Percentiles rank a stretch among this genome's conserved stretches.
phyloP scores from a whole-genome alignment of 2,797 vertebrate genomes.

The Kryptolebias ocellatus region DNA sequence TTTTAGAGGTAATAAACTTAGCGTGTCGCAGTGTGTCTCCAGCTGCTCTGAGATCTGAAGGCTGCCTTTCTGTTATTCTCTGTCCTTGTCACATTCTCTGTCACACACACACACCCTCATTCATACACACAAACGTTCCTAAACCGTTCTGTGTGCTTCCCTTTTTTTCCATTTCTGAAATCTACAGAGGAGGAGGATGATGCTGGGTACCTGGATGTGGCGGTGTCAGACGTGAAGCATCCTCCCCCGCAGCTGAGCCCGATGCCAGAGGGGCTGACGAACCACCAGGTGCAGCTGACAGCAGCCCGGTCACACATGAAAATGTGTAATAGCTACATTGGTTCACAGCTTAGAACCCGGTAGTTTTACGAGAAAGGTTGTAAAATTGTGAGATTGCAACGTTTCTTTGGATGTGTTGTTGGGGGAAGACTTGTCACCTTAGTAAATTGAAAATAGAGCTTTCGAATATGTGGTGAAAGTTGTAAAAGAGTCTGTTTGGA shows the following conservation, averaged over 20 bases:
- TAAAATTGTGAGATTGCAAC: background rate
- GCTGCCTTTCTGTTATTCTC: slow-evolving; percentile 50
- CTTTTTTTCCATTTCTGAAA: slow-evolving; percentile 14
- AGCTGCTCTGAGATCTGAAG: slow-evolving; percentile 67
- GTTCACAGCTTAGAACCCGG: slow-evolving; percentile 5
- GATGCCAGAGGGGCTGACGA: slow-evolving; percentile 92
- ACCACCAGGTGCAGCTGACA: slow-evolving; percentile 85
- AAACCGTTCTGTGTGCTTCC: slow-evolving; percentile 25
- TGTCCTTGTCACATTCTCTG: slow-evolving; percentile 34
- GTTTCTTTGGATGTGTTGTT: slow-evolving; percentile 2
- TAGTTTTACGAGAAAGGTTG: slow-evolving; percentile 8
- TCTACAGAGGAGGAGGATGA: slow-evolving; percentile 83
- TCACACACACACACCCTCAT: background rate
- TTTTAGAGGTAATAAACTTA: slow-evolving; percentile 73
- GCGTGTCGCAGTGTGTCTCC: slow-evolving; percentile 60
- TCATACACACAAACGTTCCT: slow-evolving; percentile 7
- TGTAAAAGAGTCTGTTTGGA: background rate
- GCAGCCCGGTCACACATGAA: background rate
- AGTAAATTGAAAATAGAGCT: slow-evolving; percentile 5
- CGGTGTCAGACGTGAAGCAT: slow-evolving; percentile 87
- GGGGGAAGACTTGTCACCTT: background rate
- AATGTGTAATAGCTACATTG: slow-evolving; percentile 2
- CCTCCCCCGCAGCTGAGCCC: slow-evolving; percentile 90
- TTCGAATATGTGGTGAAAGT: background rate
- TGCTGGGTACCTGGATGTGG: slow-evolving; percentile 83